A percentile compares a stretch with the other conserved stretches of the same genome.
Conservation (phyloP, 1,140 invertebrate species). For the Micrasema minimum region DNA sequence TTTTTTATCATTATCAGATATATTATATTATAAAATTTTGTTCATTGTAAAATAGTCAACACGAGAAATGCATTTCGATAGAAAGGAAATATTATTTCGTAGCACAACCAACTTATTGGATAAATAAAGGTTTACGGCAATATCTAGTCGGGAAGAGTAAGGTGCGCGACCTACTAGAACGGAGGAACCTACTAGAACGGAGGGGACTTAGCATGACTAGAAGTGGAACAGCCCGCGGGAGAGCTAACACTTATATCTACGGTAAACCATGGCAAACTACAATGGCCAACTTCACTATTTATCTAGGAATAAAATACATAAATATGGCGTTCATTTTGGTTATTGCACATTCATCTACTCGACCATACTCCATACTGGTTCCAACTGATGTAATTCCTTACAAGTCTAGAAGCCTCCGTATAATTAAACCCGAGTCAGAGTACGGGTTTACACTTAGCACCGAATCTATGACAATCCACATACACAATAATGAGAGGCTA, state of each 20-base stretch:
- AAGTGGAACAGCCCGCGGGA: conserved; percentile 10
- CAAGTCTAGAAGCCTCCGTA: conserved; percentile 20
- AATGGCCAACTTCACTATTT: conserved; percentile 8
- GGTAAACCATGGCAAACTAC: conserved; percentile 15
- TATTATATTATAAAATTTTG: background rate
- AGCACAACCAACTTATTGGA: conserved; percentile 39
- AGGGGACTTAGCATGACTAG: conserved; percentile 34
- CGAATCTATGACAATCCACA: conserved; percentile 34
- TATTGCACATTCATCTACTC: conserved; percentile 18
- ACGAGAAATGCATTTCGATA: conserved; percentile 21
- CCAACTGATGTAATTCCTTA: conserved; percentile 26
- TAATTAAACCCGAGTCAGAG: background rate
- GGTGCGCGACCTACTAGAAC: background rate
- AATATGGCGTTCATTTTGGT: conserved; percentile 32
- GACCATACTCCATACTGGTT: background rate
- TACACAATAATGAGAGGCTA: conserved; percentile 14
- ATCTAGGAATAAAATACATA: conserved; percentile 28
- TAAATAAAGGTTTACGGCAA: conserved; percentile 34
- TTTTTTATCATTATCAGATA: background rate
- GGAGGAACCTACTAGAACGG: background rate
- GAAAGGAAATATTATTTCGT: conserved; percentile 29
- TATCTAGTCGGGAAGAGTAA: conserved; percentile 5
- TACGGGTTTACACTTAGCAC: conserved; percentile 29
- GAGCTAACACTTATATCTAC: conserved; percentile 23
- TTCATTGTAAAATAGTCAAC: conserved; percentile 17